Base-by-base conservation (phyloP, 2,888 invertebrate species). In the Cerceris ruficornis region DNA sequence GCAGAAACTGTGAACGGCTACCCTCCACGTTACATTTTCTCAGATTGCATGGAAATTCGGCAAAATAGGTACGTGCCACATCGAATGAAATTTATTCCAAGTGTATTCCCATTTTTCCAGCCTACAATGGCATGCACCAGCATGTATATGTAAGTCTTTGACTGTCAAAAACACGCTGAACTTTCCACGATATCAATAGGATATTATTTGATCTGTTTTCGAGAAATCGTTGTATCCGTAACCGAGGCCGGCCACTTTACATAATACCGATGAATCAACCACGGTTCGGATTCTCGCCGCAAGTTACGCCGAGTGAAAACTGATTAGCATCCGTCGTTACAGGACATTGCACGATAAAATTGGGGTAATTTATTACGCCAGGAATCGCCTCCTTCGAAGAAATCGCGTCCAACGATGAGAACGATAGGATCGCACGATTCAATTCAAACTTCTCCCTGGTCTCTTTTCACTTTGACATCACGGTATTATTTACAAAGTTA, bases 261-360 rank as follows among this genome's bases (percentile, higher is more conserved):
- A 43, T 46, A 72, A 72, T 39, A 52, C 28, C 41, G 39, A 61
- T 2, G 50, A 66, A 57, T n/a, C 58, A 55, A 17, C 39, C 28
- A 59, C 28, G 41, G n/a, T 39, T 9, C 49, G 62, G 39, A 59
- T 28, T 43, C 52, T 69, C 15, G 6, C 11, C 41, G 54, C 43
- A 14, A 55, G 46, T 61, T n/a, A 13, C 11, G 13, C 52, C 50
- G 15, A 39, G 69, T 69, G 77, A 73, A 77, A 73, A 69, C 65
- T 69, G 64, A 77, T 77, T 77, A 77, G 42, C 58, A 69, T 69
- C 69, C 60, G 54, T 50, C 62, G 62, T 69, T 73, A 69, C 69
- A 61, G 69, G 52, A 54, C 59, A 59, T 58, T 64, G 62, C 58
- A 13, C 57, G 39, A n/a, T 39, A 28, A 75, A 75, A 70, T 59